Base-by-base conservation (phyloP, 2,113 vertebrate genomes). In the Ascaphus truei region DNA sequence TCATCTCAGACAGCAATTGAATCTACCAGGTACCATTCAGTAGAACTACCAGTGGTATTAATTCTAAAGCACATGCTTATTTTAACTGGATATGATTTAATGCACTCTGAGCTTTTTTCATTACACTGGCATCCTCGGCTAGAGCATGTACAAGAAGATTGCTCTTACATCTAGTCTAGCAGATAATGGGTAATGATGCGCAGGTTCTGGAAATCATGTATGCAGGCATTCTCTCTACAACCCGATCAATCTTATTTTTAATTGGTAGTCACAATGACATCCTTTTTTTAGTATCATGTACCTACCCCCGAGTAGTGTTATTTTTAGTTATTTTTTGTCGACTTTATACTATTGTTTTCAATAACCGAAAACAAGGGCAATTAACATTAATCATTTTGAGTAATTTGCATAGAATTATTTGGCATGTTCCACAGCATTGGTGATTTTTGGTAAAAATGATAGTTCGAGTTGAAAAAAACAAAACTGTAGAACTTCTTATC, bases 41-140 rank as follows among this genome's bases (percentile, higher is more conserved):
- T 86, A 84, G 83, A 89, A 80, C 78, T 86, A 80, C 81, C 83
- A 83, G 66, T 78, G 80, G 78, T 83, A 80, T 78, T 81, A 81
- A 81, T 81, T 78, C 58, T 27, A 8, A 72, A 78, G 68, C 57
- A 82, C 74, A 75, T 73, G 72, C 77, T 51, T 68, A 71, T 82
- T 73, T 80, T 77, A 51, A 16, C 73, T 76, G 74, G 56, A 72
- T 74, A 72, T 62, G 76, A 77, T 80, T 75, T 84, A 75, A 36
- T 25, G 76, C 79, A 43, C 58, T 68, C 58, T 68, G 77, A 47
- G 62, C 3, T 4, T 13, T 47, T 10, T 47, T 15, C 18, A n/a
- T 47, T 47, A 2, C 16, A n/a, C 3, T 4, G 5, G 20, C 22
- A 11, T 33, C 31, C 31, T 33, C 11, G 31, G 12, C 5, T 51